Conservation (phyloP, 2,113 vertebrate genomes). For the Prolemur simus region DNA sequence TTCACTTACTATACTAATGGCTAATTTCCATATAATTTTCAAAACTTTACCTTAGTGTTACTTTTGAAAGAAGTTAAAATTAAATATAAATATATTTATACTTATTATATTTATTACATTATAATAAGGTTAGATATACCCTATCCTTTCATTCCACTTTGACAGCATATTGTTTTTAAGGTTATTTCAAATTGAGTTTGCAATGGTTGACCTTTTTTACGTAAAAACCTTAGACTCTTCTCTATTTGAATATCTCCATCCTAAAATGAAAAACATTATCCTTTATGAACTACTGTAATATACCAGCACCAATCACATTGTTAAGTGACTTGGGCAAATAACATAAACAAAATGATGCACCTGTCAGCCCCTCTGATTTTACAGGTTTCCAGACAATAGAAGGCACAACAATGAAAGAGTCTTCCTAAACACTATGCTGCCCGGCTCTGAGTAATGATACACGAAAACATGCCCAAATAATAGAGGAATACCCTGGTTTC, state of each 20-base stretch:
- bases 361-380: slow-evolving; percentile 63
- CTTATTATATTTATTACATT: background rate
- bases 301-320: slow-evolving; percentile 45
- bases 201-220: background rate
- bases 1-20: background rate
- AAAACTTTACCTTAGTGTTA: background rate
- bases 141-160: background rate
- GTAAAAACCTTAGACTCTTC: background rate
- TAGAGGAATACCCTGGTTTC: too few relatives aligned
- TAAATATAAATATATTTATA: background rate
- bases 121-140: background rate
- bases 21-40: background rate
- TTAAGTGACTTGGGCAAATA: slow-evolving; percentile 59
- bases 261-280: slow-evolving; percentile 61
- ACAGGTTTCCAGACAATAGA: slow-evolving; percentile 13
- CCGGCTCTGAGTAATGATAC: background rate
- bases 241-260: slow-evolving; percentile 57
- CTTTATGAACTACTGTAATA: slow-evolving; percentile 61
- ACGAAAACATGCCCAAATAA: background rate
- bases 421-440: slow-evolving; percentile 41
- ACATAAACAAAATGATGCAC: slow-evolving; percentile 63
- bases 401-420: background rate
- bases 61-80: slow-evolving; percentile 34
- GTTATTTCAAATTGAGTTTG: background rate
- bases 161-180: background rate